phyloP scores from a whole-genome alignment of 2,113 vertebrate species.

The Pterocles burchelli region DNA sequence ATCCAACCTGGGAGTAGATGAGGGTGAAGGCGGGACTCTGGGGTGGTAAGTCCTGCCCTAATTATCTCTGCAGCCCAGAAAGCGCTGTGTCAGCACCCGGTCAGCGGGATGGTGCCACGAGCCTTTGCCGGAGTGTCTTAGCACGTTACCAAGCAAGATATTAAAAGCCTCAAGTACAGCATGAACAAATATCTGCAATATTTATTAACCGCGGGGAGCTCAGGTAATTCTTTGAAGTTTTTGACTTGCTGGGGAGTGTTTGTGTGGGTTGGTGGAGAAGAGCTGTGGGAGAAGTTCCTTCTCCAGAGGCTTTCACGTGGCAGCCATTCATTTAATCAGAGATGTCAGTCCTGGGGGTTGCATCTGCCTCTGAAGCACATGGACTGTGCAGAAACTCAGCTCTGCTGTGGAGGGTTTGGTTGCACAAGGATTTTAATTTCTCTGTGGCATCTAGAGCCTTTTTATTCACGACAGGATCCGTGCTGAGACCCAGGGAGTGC shows the following conservation, averaged over 20 bases:
- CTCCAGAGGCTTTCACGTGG: background rate
- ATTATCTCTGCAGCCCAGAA: background rate
- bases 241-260: background rate
- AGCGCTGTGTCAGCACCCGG: constrained; percentile 23
- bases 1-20: accelerated
- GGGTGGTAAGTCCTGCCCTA: constrained; percentile 17
- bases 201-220: background rate
- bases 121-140: background rate
- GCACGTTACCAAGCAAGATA: background rate
- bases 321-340: background rate
- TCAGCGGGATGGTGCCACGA: background rate
- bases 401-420: background rate
- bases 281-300: background rate
- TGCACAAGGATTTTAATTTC: background rate
- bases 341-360: background rate
- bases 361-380: background rate
- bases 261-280: background rate
- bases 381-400: background rate
- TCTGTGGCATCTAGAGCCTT: background rate
- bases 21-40: constrained; percentile 2
- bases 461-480: background rate
- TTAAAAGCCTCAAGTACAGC: background rate
- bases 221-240: constrained; percentile 59
- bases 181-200: constrained; percentile 71
- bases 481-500: background rate